Evolutionary conservation across 2,888 invertebrate genomes (phyloP), one percentile per base, ranked within the genome.

Genomic region (Andrena minutula): DNA sequence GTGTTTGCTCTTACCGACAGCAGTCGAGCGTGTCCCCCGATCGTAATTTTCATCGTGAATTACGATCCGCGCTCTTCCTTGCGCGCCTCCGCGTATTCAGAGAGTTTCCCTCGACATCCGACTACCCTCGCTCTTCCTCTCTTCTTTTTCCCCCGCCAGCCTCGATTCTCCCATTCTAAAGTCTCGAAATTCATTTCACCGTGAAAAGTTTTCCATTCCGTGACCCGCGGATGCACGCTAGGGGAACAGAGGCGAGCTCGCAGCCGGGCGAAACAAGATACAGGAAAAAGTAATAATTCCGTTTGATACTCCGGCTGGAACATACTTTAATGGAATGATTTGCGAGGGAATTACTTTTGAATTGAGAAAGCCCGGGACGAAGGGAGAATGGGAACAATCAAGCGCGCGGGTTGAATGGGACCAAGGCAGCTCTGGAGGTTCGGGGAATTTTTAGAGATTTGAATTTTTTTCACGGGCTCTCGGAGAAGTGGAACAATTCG

Each of bases 1-100:
- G 32, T 6, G 60, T 7, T 51, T 28, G 35, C 16, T 16, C 35
- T 4, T 28, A 26, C n/a, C 2, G 69, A 20, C 41, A 16, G 5
- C 30, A 20, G n/a, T 20, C 47, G 16, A 68, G 23, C 78, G 16
- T 5, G 56, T 20, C 35, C 8, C 56, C 56, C 20, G 63, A 64
- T 69, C 63, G 56, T 56, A 64, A 79, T 79, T 75, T 35, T 56
- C 53, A 68, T 58, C 56, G 78, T 64, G 63, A 75, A 69, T 79
- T 32, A 63, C 26, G 56, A 60, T 61, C n/a, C 47, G 1, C 20
- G 2, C 65, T 70, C 41, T 41, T 51, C 56, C 26, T 20, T 4
- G 20, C 16, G 26, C 49, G 28, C 3, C 12, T n/a, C 51, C 8
- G 30, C 12, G 26, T 28, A 12, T 65, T n/a, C 30, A 47, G 12